Evolutionary conservation across 2,113 vertebrate species (phyloP).

Genomic region (Megalops atlanticus): DNA sequence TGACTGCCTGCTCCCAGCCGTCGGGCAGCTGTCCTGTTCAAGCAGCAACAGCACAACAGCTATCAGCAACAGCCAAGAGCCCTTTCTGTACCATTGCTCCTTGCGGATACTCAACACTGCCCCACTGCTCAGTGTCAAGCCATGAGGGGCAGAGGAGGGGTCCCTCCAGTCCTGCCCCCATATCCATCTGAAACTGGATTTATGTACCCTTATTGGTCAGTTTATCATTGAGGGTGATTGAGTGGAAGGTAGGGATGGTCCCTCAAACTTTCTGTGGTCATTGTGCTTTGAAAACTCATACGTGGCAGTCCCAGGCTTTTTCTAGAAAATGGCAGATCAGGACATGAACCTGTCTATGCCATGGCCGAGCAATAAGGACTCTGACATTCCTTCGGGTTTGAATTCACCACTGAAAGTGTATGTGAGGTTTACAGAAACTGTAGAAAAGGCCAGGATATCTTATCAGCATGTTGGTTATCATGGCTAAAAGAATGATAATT

Average conservation of each 20-base stretch:
- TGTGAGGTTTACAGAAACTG: neutral
- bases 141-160: too few species aligned
- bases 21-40: conserved; percentile 59
- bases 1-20: conserved; percentile 57
- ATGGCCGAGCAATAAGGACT: neutral
- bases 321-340: too few species aligned
- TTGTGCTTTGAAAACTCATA: too few species aligned
- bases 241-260: too few species aligned
- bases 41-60: conserved; percentile 50
- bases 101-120: neutral
- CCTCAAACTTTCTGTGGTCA: too few species aligned
- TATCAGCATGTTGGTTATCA: neutral
- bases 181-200: neutral
- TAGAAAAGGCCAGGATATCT: neutral
- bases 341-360: too few species aligned
- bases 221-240: neutral
- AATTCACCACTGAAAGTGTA: neutral
- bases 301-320: too few species aligned
- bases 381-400: neutral
- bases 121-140: neutral
- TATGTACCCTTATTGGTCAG: neutral
- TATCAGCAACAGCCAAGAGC: conserved; percentile 37
- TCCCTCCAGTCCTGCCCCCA: neutral
- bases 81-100: neutral
- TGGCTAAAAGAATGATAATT: neutral